A percentile compares a stretch with the other conserved stretches of the same genome.
Evolutionary conservation across 2,113 vertebrate species (phyloP).

Genomic region (Hypanus sabinus): DNA sequence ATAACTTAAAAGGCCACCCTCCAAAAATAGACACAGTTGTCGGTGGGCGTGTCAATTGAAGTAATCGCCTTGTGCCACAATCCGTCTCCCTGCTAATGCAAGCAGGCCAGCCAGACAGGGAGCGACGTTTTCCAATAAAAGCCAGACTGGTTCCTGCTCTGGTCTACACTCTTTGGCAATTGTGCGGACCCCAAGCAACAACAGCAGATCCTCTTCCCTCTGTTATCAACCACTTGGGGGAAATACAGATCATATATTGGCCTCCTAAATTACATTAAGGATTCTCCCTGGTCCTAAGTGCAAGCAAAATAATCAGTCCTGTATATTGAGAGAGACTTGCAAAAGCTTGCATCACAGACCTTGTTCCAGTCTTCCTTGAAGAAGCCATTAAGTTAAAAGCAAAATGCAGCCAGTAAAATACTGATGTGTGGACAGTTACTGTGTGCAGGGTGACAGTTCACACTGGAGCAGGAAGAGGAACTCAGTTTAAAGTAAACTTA

Average conservation of each 20-base stretch:
- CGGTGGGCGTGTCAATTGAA: slow-evolving; percentile 39
- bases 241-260: neutral
- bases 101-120: neutral
- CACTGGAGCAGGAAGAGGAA: too few relatives aligned
- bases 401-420: too few relatives aligned
- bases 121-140: neutral
- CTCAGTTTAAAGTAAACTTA: too few relatives aligned
- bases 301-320: neutral
- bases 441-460: too few relatives aligned
- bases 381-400: neutral
- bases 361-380: neutral
- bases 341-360: neutral
- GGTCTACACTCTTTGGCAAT: too few relatives aligned
- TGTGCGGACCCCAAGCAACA: neutral
- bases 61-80: slow-evolving; percentile 11
- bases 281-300: neutral
- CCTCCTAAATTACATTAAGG: neutral
- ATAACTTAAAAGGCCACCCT: slow-evolving; percentile 43
- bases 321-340: neutral
- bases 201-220: too few relatives aligned
- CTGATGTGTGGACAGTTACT: too few relatives aligned
- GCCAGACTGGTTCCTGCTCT: neutral
- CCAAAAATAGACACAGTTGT: slow-evolving; percentile 66
- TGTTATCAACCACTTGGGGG: neutral
- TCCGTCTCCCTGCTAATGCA: neutral